Evolutionary conservation across 2,888 invertebrate genomes (phyloP), one percentile per base, ranked within the genome.

Genomic region (Polylopha cassiicola): DNA sequence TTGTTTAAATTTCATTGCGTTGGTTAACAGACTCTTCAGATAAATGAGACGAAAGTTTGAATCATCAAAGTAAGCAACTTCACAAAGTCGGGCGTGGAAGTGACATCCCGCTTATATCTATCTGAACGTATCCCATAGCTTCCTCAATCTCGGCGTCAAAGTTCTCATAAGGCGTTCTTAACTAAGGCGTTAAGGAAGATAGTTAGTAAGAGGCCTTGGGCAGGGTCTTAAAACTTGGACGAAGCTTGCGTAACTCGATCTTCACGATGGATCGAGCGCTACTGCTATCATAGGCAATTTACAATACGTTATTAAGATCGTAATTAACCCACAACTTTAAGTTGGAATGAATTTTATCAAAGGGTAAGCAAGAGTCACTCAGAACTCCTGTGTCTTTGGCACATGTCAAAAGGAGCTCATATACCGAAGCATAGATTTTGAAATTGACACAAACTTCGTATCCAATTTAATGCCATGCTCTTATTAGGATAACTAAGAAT

Each of bases 91-190:
- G 67, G 72, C 75, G 75, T 85, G 82, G 76, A 71, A 78, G 74
- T 82, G 82, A 85, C 84, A 80, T 79, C 72, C 75, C 76, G 78
- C 77, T 80, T 82, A 82, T 77, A 84, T 82, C 73, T 79, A 76
- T 80, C 72, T 69, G 77, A 79, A 81, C 73, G 76, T 78, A 78
- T 73, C 75, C 71, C 69, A 84, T 85, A 79, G 84, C 82, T 82
- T 82, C 81, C 78, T 82, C 82, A 82, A 84, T 82, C 81, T 80
- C 75, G 57, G 71, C 80, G 81, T 80, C 81, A 79, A 84, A 84
- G 84, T 84, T 82, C 82, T 84, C 82, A 79, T 82, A 81, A 81
- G 82, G 71, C 78, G 79, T 80, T 77, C 80, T 84, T 82, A 84
- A 81, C 78, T 82, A 79, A 79, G 79, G 81, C 82, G 79, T 77